Base-by-base conservation (phyloP, 1,140 invertebrate genomes). In the Papilio aristodemus region DNA sequence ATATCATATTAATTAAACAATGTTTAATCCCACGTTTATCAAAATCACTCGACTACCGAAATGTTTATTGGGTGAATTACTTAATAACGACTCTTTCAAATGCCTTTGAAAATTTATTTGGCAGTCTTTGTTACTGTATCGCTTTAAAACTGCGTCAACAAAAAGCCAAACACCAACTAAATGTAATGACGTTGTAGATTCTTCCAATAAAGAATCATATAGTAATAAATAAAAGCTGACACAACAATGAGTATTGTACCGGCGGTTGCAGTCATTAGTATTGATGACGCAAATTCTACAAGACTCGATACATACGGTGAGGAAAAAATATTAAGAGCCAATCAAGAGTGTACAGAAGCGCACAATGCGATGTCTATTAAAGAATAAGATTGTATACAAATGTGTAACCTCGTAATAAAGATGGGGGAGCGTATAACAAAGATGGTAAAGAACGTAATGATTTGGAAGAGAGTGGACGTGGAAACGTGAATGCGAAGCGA, bases 221-320 rank as follows among this genome's bases (percentile, higher is more conserved):
- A 74, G 58, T 78, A 68, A 68, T 71, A 68, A 71, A 74, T 67
- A 79, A 80, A 81, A 79, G 76, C 70, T 76, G 72, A 81, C 76
- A 84, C 82, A 88, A 89, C 88, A 90, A 89, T 91, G 77, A 83
- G 78, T 79, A 91, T 89, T 89, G 87, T 91, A 75, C 76, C 71
- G 76, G 73, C 77, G 72, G 80, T 87, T 86, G 84, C 85, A 89
- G 88, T 89, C 87, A 90, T 91, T 91, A 91, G 83, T 84, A 85
- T 83, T 83, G 89, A 91, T 91, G 89, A 91, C 87, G 87, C 80
- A 87, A 91, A 89, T 83, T 83, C 84, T 80, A 86, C 81, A 83
- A 84, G 81, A 76, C 77, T 80, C 78, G 83, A 81, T 87, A 85
- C 78, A 82, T 70, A 71, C 67, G 71, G 76, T 72, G 76, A 86